Base-by-base conservation (phyloP, 2,888 invertebrate genomes). In the Eupithecia vulgata region DNA sequence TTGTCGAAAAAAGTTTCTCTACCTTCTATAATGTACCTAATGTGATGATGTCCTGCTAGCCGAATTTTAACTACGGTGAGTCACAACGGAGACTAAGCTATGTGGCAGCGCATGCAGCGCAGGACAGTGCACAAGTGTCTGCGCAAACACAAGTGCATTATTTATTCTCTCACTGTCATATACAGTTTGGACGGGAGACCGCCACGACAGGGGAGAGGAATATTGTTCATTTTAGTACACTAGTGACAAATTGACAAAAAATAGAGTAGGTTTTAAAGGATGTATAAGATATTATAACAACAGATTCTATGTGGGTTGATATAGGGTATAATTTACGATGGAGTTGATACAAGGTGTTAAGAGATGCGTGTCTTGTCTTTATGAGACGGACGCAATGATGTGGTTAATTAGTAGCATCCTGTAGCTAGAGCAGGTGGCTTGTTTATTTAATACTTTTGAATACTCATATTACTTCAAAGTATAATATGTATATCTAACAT, bases 401-500 rank as follows among this genome's bases (percentile, higher is more conserved):
- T 76, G 77, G 64, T 66, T 82, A 82, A 82, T 83, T 81, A 80
- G 71, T 40, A 12, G 62, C 79, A 82, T 83, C 82, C 82, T 81
- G 82, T 81, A 80, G 70, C 40, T 64, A 64, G 68, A 73, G 70
- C 77, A 78, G 74, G 76, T 79, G 78, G 72, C 21, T 10, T 10
- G 12, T 21, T 21, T 57, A 30, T 30, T 13, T 15, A 15, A 30
- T 59, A 25, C 25, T n/a, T 59, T 15, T 30, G 7, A 17, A 15
- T 59, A 13, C 52, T 21, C 21, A 7, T 59, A 59, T 2, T 15
- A 59, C 30, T 30, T 59, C 59, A 17, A 48, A n/a, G 42, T 15
- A 42, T 13, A 10, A 13, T n/a, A n/a, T n/a, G n/a, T n/a, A n/a
- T n/a, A n/a, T 45, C 6, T 17, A 45, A 6, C 5, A 17, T 45